Evolutionary conservation across 1,140 invertebrate genomes (phyloP), one percentile per base, ranked within the genome.

Genomic region (Melanaphis sacchari): DNA sequence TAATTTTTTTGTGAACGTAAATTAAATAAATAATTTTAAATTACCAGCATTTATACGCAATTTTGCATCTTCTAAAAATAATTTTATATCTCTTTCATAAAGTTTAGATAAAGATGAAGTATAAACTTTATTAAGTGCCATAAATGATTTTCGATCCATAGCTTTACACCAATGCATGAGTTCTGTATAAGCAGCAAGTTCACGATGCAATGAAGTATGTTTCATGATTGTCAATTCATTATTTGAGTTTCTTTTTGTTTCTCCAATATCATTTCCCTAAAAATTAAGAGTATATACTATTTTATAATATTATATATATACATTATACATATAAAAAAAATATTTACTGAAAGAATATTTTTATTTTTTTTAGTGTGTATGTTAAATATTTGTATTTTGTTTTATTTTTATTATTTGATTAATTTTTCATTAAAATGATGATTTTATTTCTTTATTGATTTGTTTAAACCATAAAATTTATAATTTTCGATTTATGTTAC

Each of bases 91-190:
- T 94, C 97, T 96, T 94, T 98, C 97, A 95, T 99, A 99, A 26
- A 98, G 95, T 95, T 98, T 98, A 94, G 97, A 97, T 93, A 98
- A 96, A 31, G 97, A 97, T 59, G 96, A 95, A 7, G 97, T 97
- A 94, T 99, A 99, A 1, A 98, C 97, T 95, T 97, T 97, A 82
- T 97, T 96, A 36, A 99, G 96, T 52, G 97, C 97, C 49, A 96
- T 95, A 95, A 98, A 99, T 24, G 97, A 97, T 94, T 97, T 97
- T 82, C 96, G 96, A 95, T 99, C 98, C 96, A 98, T 97, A 82
- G 96, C 96, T 95, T 98, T 97, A 36, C 98, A 96, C 97, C 98
- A 98, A 95, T 98, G 97, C 97, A 99, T 98, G 91, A 99, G 96
- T 94, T 98, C 97, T 24, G 97, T 97, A 95, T 99, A 99, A 31